Base-by-base conservation (phyloP, 2,113 vertebrate genomes). In the Shinisaurus crocodilurus region DNA sequence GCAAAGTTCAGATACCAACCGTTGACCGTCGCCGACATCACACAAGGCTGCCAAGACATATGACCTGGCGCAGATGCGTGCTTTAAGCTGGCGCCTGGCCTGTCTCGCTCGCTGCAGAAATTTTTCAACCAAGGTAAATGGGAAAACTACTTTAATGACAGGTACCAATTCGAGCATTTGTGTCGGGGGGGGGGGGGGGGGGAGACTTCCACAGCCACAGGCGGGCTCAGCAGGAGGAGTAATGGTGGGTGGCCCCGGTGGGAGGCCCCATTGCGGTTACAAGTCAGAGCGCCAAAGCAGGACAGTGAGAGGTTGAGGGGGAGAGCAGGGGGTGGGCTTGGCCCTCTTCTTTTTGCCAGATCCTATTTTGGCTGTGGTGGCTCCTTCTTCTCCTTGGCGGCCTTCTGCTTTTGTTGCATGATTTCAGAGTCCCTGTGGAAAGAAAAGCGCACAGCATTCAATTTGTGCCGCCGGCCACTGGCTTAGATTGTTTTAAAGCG, bases 391-490 rank as follows among this genome's bases (percentile, higher is more conserved):
- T 97, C 98, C 67, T 94, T 94, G 2, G 98, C 96, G 91, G 98
- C 98, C 96, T 99, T 98, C 97, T 99, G 98, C 97, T 99, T 99
- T 96, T 99, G 97, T 96, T 99, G 98, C 98, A 99, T 99, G 97
- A 98, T 99, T 96, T 98, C 98, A 25, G 98, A 98, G 97, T 99
- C 98, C 97, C 98, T 99, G 91, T 77, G 94, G 94, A 93, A 92
- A 95, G 92, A 95, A 94, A 96, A 50, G 20, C 57, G 92, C 8
- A 79, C 88, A 65, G 77, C 82, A 3, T 43, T 70, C n/a, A n/a
- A n/a, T n/a, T n/a, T 80, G n/a, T 72, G 86, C 72, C 93, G 95
- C 95, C 93, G 90, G 93, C 90, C 27, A 8, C 48, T 50, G 48
- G 48, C 48, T 50, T 50, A 50, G 48, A 50, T 50, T 5, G 48